Base-by-base conservation (phyloP, 2,113 vertebrate genomes). In the Pao palembangensis region DNA sequence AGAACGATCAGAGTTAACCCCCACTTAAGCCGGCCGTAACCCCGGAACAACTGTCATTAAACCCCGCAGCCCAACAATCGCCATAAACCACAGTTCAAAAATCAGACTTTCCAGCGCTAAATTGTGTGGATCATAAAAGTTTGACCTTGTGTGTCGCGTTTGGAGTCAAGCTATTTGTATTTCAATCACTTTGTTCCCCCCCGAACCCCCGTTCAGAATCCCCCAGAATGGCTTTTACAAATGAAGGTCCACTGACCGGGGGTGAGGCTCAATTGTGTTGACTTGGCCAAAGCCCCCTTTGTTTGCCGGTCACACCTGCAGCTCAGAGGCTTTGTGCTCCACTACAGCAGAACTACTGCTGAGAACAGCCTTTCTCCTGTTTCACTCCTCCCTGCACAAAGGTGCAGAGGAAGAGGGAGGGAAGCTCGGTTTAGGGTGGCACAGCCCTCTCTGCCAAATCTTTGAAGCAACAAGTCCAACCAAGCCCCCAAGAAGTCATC, bases 211-310 rank as follows among this genome's bases (percentile, higher is more conserved):
- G 77, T 61, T 52, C 19, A 41, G 56, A 75, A 55, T 64, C 64
- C 71, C 64, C 69, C 59, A 49, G 57, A 84, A 67, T 67, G 75
- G 56, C 81, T 83, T 58, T 51, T 46, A 61, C 69, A 43, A 77
- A 71, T 16, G 10, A 38, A 51, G 69, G 61, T 67, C 70, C 61
- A 57, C 60, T 68, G 64, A 75, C 52, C 51, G 82, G 85, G 84
- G 84, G 85, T 88, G 90, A 89, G 89, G 88, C 86, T 80, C 85
- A 87, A 87, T 93, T 88, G 76, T 89, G 79, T 71, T 62, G 81
- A 73, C 67, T 73, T 82, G 75, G 85, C 72, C 72, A 2, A 49
- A 79, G 51, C 72, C 77, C 60, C 72, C 76, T 85, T 85, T 78
- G 85, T 89, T 81, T 78, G 38, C 63, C 23, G 69, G 73, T 81